These are phyloP conservation scores for Psettodes erumei DNA, from an alignment of 2,113 vertebrate genomes.

Conservation along the genomic window DNA sequence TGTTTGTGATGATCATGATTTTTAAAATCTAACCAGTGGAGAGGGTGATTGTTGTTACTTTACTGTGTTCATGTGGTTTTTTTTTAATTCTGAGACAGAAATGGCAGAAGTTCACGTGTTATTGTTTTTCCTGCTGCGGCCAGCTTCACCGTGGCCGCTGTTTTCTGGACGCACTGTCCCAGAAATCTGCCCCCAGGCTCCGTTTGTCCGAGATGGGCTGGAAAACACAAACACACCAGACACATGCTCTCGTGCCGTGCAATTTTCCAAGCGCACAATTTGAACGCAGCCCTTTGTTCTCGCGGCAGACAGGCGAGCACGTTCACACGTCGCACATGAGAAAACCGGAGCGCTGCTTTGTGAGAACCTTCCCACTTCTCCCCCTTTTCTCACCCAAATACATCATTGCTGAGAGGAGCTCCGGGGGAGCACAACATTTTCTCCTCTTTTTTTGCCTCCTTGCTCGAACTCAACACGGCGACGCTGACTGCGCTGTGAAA, in stretches of 20 bases:
- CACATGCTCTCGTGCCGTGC: neutral
- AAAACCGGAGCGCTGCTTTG: conserved; percentile 20
- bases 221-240: neutral
- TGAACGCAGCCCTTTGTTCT: neutral
- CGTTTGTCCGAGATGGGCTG: conserved; percentile 27
- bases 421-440: conserved; percentile 24
- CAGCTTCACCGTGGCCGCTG: neutral
- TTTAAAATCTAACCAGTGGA: too few relatives aligned
- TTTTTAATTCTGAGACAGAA: neutral
- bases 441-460: conserved; percentile 21
- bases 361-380: conserved; percentile 17
- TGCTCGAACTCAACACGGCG: conserved; percentile 45
- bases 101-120: conserved; percentile 8
- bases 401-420: conserved; percentile 57
- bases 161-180: conserved; percentile 29
- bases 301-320: neutral
- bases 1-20: too few relatives aligned
- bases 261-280: neutral
- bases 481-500: conserved; percentile 36
- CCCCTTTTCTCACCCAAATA: conserved; percentile 40
- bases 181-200: conserved; percentile 19
- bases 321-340: conserved; percentile 24
- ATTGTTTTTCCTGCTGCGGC: conserved; percentile 1
- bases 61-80: neutral
- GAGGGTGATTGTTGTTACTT: too few relatives aligned